Conservation (phyloP, 2,797 vertebrate species). For the Mus caroli region DNA sequence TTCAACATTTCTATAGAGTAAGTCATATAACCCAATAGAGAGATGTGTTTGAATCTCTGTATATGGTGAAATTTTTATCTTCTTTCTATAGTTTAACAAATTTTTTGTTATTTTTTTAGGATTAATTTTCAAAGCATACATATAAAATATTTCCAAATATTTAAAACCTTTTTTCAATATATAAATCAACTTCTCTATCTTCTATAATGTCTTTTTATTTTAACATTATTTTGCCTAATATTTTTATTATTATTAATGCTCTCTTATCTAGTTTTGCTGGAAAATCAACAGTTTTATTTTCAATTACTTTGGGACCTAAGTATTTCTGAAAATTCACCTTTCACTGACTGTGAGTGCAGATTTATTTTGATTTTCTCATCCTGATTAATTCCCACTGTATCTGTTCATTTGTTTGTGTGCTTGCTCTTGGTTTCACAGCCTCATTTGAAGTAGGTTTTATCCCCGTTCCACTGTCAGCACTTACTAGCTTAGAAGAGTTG, state of each 20-base stretch:
- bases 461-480: not conserved
- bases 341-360: not conserved
- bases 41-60: not conserved
- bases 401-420: not conserved
- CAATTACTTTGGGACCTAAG: not conserved
- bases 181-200: constrained; percentile 45
- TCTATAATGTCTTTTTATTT: not conserved
- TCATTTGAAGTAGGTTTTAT: not conserved
- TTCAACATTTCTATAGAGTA: constrained; percentile 20
- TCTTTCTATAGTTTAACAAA: not conserved
- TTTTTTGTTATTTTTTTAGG: constrained; percentile 14
- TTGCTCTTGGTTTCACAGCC: not conserved
- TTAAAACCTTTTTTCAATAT: not conserved
- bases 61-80: not conserved
- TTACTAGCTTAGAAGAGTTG: not conserved
- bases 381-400: not conserved
- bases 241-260: not conserved
- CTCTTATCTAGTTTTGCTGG: not conserved
- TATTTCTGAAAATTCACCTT: not conserved
- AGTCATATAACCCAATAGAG: not conserved
- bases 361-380: not conserved
- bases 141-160: not conserved
- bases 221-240: not conserved
- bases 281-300: not conserved
- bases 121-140: not conserved